Evolutionary conservation across 1,140 invertebrate genomes (phyloP), one percentile per base, ranked within the genome.

Genomic region (Hestina assimilis): DNA sequence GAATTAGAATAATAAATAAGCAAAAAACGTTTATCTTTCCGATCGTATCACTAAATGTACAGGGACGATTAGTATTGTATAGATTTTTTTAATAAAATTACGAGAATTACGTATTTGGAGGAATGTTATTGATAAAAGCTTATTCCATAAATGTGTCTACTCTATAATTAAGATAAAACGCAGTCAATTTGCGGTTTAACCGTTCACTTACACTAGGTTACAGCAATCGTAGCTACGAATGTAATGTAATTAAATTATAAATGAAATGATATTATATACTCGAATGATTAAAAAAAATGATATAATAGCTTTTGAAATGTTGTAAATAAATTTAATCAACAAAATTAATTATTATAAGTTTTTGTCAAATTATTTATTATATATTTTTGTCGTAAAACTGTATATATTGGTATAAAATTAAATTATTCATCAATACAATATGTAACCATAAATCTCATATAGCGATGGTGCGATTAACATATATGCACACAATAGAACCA

Each of bases 101-200:
- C 24, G 51, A 20, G 38, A 59, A 7, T 54, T 45, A 47, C 41
- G 19, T 51, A 66, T 55, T 47, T 51, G 41, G 7, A 0, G 1
- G 8, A 28, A 9, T 28, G 24, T 31, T 5, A 12, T 24, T 23
- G 3, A 23, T 43, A 43, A 23, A 4, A 24, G 24, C 11, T 24
- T 43, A 43, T 21, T 9, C 9, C 12, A 21, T 43, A 23, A 42
- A 12, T 8, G 7, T 26, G 24, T 0, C 2, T 9, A 7, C 0
- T 26, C 24, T 15, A 7, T 33, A 33, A 6, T 15, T 15, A 14
- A 33, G 0, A 15, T 17, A 9, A 43, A 21, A 45, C 40, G 17
- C 51, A 45, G 51, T 35, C 51, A 53, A 45, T 53, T 45, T 21
- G 41, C 41, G 51, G 41, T 53, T 7, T 20, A 53, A 53, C 40